phyloP scores from a whole-genome alignment of 1,140 invertebrate species.

The Nephila pilipes region DNA sequence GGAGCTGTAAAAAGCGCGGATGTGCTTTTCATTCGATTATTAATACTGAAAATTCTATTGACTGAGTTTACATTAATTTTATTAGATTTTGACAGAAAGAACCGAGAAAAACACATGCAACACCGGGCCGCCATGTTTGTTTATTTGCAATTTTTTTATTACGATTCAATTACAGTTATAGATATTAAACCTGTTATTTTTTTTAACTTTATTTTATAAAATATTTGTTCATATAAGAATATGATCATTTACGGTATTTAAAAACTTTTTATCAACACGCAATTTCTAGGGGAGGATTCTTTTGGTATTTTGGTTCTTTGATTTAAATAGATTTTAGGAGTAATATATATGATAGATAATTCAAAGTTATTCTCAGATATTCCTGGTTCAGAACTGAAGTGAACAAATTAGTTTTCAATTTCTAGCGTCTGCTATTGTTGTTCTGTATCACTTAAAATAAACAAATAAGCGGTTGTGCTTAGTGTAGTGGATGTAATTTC shows the following conservation, averaged over 20 bases:
- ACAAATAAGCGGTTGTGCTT: too few relatives aligned
- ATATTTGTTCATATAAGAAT: too few relatives aligned
- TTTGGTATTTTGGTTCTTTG: too few relatives aligned
- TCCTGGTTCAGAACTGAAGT: neutral
- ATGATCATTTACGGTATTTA: too few relatives aligned
- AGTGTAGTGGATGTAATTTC: neutral
- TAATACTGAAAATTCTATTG: neutral
- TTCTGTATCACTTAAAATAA: too few relatives aligned
- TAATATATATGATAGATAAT: too few relatives aligned
- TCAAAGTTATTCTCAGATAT: neutral
- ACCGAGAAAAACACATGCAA: conserved; percentile 61
- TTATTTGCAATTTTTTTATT: neutral
- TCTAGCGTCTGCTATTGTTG: neutral
- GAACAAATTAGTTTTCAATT: neutral
- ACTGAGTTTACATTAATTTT: neutral
- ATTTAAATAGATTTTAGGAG: too few relatives aligned
- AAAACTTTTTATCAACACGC: too few relatives aligned
- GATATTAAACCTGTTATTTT: too few relatives aligned
- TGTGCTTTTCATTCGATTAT: neutral
- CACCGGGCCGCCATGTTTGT: conserved; percentile 54
- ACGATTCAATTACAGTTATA: too few relatives aligned
- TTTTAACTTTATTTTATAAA: too few relatives aligned
- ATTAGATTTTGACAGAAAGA: conserved; percentile 33
- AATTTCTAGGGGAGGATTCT: too few relatives aligned
- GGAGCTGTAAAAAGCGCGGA: neutral